Percentiles rank a stretch among this genome's conserved stretches.
phyloP scores from a whole-genome alignment of 1,140 invertebrate genomes.

The Drosophila lini region DNA sequence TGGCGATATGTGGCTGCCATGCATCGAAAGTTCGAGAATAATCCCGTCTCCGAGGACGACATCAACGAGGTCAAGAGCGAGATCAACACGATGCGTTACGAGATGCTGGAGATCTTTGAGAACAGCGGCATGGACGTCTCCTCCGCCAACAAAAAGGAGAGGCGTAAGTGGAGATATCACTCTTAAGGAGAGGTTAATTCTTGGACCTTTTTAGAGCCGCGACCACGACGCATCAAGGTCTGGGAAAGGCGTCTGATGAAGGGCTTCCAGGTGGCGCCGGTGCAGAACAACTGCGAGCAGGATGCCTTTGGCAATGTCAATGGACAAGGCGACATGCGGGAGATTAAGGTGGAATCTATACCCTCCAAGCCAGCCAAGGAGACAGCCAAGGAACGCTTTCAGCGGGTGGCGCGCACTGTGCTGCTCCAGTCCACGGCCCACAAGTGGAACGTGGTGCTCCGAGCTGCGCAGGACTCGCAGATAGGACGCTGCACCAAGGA shows the following conservation, averaged over 20 bases:
- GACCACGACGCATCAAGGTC: constrained; percentile 90
- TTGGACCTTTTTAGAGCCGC: constrained; percentile 84
- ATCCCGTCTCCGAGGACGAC: constrained; percentile 94
- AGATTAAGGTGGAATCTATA: constrained; percentile 70
- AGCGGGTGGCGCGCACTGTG: constrained; percentile 89
- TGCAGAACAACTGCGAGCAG: constrained; percentile 85
- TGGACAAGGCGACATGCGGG: constrained; percentile 76
- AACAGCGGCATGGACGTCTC: constrained; percentile 92
- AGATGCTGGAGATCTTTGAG: constrained; percentile 93
- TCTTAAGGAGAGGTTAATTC: background rate
- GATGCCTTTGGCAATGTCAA: constrained; percentile 59
- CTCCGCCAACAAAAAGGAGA: constrained; percentile 88
- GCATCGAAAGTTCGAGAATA: constrained; percentile 90
- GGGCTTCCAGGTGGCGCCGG: constrained; percentile 92
- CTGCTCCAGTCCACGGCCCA: constrained; percentile 87
- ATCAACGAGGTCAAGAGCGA: constrained; percentile 97
- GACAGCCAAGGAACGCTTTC: constrained; percentile 88
- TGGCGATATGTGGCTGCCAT: constrained; percentile 93
- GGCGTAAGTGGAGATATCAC: constrained; percentile 84
- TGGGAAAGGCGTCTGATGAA: constrained; percentile 94
- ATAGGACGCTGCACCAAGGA: constrained; percentile 89
- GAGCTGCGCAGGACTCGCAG: constrained; percentile 88
- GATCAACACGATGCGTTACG: constrained; percentile 91
- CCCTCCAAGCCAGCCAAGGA: constrained; percentile 86
- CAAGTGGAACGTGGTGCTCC: constrained; percentile 90